These are phyloP conservation scores for Ianthella basta DNA, from an alignment of 37 sponge, comb jelly and placozoan species.

Conservation along the genomic window DNA sequence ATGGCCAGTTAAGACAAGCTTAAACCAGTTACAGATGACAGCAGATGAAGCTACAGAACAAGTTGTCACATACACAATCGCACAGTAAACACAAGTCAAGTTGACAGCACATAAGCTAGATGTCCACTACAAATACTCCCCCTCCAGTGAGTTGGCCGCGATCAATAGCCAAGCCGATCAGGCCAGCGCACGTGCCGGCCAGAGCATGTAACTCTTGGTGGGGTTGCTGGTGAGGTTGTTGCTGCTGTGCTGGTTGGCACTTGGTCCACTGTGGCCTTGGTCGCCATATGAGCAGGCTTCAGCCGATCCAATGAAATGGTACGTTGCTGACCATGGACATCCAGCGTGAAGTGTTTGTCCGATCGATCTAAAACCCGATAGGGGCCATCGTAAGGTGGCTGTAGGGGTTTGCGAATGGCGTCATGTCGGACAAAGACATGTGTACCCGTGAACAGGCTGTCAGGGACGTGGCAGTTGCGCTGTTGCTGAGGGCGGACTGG, in stretches of 20 bases:
- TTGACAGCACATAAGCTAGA: too few species aligned
- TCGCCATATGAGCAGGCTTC: conserved; percentile 55
- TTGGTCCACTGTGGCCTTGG: not conserved
- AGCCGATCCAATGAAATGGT: conserved; percentile 68
- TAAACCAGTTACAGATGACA: too few species aligned
- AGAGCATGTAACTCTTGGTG: not conserved
- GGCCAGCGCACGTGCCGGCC: conserved; percentile 14
- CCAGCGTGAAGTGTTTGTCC: conserved; percentile 63
- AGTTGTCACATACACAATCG: too few species aligned
- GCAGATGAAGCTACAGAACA: too few species aligned
- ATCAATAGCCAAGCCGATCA: not conserved
- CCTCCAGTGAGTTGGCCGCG: conserved; percentile 1
- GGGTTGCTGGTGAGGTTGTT: conserved; percentile 12
- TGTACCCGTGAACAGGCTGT: conserved; percentile 42
- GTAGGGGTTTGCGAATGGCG: conserved; percentile 60
- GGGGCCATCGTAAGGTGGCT: conserved; percentile 69
- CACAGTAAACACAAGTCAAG: too few species aligned
- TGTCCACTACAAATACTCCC: conserved; percentile 18
- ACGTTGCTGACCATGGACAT: conserved; percentile 43
- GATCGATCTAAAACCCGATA: conserved; percentile 41
- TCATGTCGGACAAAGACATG: conserved; percentile 71
- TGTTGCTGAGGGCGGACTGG: conserved; percentile 33
- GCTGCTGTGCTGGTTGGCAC: too few species aligned
- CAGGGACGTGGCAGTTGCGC: conserved; percentile 21
- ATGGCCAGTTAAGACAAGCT: too few species aligned